Evolutionary conservation across 2,797 vertebrate species (phyloP), one percentile per base, ranked within the genome.

Genomic region (Silurus aristotelis): DNA sequence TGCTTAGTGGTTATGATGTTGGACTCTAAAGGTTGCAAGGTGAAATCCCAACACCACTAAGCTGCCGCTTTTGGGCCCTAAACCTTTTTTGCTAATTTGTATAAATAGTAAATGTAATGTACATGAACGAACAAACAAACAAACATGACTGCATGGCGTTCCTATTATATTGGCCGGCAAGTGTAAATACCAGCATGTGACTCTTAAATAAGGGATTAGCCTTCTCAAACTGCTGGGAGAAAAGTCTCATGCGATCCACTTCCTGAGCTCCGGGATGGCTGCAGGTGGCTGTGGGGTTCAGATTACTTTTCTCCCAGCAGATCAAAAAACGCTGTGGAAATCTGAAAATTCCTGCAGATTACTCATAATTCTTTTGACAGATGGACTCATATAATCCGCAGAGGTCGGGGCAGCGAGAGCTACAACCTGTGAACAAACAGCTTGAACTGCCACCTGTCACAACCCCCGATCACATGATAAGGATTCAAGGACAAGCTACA

Each of bases 301-400:
- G 83, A 84, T 95, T 95, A 92, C 94, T 92, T 80, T 72, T 80
- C 85, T 80, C 71, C 82, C 79, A 64, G 72, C 83, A 83, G 66
- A 85, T 85, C 83, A 86, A 87, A 71, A 52, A 86, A 80, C 78
- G 64, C 66, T 71, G 71, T 52, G 38, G 27, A 89, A 90, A 93
- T 93, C 90, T 92, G 90, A 93, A 92, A 92, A 94, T 94, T 95
- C 93, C 91, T 91, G 79, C 90, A 93, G 94, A 94, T 94, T 93
- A 93, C 68, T 83, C 76, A 78, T 92, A 94, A 94, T 93, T 93
- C 92, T 91, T 90, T 89, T 91, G 92, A 94, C 94, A 95, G 92
- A 95, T 94, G 94, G 93, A 93, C 91, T 91, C 84, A 87, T 88
- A 89, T 90, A 91, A 91, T 92, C 90, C 86, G 85, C 85, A 88